Evolutionary conservation across 2,797 vertebrate species (phyloP).

Genomic region (Danio jaintianensis): DNA sequence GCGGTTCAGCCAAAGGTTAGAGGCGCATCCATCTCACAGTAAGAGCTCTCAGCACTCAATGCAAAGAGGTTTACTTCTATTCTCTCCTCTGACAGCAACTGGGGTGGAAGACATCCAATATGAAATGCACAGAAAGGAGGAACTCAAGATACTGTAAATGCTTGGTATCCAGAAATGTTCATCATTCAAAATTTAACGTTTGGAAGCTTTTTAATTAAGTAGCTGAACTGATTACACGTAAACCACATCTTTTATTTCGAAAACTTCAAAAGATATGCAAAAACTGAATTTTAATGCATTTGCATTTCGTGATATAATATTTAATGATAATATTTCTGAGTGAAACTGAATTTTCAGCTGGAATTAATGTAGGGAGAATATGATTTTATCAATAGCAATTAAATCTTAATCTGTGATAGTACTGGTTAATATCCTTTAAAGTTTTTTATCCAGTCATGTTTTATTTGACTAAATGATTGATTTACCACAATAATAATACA

Average conservation of each 20-base stretch:
- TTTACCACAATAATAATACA: too few species aligned
- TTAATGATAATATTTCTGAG: background rate
- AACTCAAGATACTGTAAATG: background rate
- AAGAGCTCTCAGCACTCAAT: background rate
- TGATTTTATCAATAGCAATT: background rate
- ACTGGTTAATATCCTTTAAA: too few species aligned
- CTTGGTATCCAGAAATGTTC: background rate
- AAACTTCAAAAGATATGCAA: background rate
- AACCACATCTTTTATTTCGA: background rate
- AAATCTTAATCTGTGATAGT: too few species aligned
- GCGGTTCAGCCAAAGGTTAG: slow-evolving; percentile 71
- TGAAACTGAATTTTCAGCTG: background rate
- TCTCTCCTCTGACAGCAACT: background rate
- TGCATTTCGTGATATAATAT: background rate
- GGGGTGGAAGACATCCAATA: background rate
- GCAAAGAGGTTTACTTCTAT: background rate
- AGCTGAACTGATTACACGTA: background rate
- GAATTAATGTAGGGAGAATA: background rate
- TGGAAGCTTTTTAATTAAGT: too few species aligned
- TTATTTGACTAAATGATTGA: too few species aligned
- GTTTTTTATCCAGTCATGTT: too few species aligned
- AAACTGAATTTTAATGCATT: background rate
- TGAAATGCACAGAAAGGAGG: background rate
- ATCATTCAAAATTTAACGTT: background rate
- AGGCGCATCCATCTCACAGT: slow-evolving; percentile 55